phyloP scores from a whole-genome alignment of 2,113 vertebrate genomes.

The Notiomystis cincta region DNA sequence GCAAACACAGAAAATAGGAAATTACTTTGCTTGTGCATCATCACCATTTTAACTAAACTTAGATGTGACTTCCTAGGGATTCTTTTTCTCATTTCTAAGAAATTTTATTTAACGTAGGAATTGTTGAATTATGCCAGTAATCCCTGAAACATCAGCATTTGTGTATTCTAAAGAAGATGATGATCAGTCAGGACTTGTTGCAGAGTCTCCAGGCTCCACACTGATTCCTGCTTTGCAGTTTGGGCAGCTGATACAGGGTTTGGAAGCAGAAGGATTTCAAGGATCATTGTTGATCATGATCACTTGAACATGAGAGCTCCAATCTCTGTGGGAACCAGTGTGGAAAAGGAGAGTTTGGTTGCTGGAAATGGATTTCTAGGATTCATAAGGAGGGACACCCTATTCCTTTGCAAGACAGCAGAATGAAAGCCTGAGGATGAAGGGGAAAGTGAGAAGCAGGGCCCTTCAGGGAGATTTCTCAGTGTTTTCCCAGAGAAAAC shows the following conservation, averaged over 20 bases:
- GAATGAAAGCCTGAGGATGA: neutral
- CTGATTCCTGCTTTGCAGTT: neutral
- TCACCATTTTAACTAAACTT: neutral
- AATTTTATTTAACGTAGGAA: neutral
- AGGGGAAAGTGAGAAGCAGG: neutral
- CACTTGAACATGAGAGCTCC: neutral
- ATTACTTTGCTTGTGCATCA: neutral
- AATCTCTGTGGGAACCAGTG: neutral
- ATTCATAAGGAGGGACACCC: neutral
- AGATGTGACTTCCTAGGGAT: neutral
- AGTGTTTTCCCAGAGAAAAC: neutral
- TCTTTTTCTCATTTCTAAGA: neutral
- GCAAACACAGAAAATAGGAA: neutral
- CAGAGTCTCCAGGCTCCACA: neutral
- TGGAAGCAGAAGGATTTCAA: neutral
- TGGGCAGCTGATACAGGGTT: neutral
- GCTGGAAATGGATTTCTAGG: neutral
- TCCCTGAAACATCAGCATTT: neutral
- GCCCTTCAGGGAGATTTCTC: neutral
- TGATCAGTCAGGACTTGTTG: neutral
- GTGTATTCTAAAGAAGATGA: neutral
- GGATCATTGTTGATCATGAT: neutral
- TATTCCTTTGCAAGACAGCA: neutral
- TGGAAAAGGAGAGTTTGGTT: neutral
- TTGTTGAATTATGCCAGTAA: neutral